These are phyloP conservation scores for Allygus modestus DNA, from an alignment of 2,888 invertebrate genomes.

Conservation along the genomic window DNA sequence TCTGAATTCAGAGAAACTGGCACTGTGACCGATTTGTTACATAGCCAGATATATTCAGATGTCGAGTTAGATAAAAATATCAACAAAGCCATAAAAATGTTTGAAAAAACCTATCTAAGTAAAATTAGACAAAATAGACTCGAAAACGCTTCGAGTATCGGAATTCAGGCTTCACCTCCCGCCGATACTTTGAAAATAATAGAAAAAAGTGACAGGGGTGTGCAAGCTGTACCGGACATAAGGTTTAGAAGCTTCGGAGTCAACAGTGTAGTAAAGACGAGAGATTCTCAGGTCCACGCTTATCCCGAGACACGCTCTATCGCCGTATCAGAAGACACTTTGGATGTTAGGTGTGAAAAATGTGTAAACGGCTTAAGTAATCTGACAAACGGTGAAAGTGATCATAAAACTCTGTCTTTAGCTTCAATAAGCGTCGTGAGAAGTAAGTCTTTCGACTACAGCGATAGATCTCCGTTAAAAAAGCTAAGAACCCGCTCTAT, in stretches of 20 bases:
- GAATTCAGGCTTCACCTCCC: constrained; percentile 54
- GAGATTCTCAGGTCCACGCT: constrained; percentile 74
- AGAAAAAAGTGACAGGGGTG: constrained; percentile 66
- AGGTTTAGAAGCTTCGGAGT: constrained; percentile 72
- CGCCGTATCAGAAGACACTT: constrained; percentile 77
- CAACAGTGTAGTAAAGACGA: constrained; percentile 73
- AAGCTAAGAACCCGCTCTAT: constrained; percentile 69
- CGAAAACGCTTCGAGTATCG: constrained; percentile 42
- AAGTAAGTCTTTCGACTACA: constrained; percentile 80
- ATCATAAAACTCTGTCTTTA: constrained; percentile 73
- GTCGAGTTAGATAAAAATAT: constrained; percentile 71
- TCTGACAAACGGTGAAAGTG: background rate
- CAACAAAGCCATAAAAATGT: constrained; percentile 71
- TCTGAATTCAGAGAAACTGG: constrained; percentile 72
- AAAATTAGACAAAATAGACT: constrained; percentile 43
- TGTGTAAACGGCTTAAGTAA: constrained; percentile 68
- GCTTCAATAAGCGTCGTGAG: constrained; percentile 75
- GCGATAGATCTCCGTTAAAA: constrained; percentile 76
- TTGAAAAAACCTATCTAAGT: constrained; percentile 64
- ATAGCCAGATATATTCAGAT: constrained; percentile 71
- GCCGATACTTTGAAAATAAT: constrained; percentile 57
- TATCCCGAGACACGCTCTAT: constrained; percentile 74
- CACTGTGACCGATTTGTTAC: constrained; percentile 73
- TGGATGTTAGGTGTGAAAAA: constrained; percentile 74
- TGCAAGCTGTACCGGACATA: constrained; percentile 70